These are phyloP conservation scores for Atrina japonica DNA, from an alignment of 2,888 invertebrate genomes.

Conservation along the genomic window DNA sequence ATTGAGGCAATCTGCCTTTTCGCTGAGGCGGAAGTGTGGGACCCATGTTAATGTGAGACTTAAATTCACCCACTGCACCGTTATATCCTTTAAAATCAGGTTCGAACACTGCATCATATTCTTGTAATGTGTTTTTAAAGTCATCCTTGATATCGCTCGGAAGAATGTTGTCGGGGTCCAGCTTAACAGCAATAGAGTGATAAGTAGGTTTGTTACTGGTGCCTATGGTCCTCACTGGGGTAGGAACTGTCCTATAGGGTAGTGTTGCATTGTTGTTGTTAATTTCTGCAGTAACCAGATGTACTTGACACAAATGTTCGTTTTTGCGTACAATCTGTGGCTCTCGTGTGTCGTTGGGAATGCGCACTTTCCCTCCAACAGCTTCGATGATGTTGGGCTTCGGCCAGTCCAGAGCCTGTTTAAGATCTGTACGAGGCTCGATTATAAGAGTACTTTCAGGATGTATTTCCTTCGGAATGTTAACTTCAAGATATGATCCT, in stretches of 20 bases:
- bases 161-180: constrained; percentile 17
- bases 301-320: constrained; percentile 46
- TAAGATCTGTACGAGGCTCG: too few species aligned
- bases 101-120: constrained; percentile 5
- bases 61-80: constrained; percentile 55
- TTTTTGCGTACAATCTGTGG: constrained; percentile 33
- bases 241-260: not conserved
- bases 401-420: constrained; percentile 5
- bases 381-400: constrained; percentile 30
- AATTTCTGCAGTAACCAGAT: not conserved
- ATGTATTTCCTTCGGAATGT: constrained; percentile 6
- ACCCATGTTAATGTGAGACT: constrained; percentile 54
- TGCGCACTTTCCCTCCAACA: constrained; percentile 43
- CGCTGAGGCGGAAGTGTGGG: constrained; percentile 55
- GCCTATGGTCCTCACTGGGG: not conserved
- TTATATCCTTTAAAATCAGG: constrained; percentile 46
- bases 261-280: not conserved
- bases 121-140: not conserved
- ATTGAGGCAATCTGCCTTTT: constrained; percentile 57
- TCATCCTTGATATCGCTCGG: not conserved
- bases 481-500: constrained; percentile 27
- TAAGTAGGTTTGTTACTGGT: not conserved
- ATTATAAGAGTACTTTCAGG: constrained; percentile 15
- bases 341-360: constrained; percentile 39
- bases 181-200: not conserved